These are phyloP conservation scores for Ernsta delagoae DNA, from an alignment of 2,888 invertebrate genomes.

Conservation along the genomic window DNA sequence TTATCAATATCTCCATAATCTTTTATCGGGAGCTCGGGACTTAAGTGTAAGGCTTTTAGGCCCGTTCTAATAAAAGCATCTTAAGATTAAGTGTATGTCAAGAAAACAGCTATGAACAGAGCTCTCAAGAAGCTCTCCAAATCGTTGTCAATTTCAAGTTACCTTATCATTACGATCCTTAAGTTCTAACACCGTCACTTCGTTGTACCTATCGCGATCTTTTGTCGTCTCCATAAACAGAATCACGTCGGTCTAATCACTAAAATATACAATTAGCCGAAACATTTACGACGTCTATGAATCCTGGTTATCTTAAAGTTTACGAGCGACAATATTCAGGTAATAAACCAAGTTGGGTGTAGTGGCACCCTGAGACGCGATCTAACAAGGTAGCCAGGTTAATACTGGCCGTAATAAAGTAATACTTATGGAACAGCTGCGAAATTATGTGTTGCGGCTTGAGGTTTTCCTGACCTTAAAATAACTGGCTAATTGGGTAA, in stretches of 20 bases:
- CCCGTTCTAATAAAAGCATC: no score
- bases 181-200: no score
- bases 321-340: conserved; percentile 33
- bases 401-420: not conserved
- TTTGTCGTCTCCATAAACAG: not conserved
- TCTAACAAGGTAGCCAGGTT: not conserved
- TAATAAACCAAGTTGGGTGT: conserved; percentile 25
- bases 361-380: conserved; percentile 26
- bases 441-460: not conserved
- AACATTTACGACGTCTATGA: conserved; percentile 29
- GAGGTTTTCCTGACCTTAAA: no score
- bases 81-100: no score
- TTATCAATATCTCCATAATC: no score
- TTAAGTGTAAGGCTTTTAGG: no score
- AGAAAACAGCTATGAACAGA: no score
- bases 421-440: not conserved
- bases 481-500: not conserved
- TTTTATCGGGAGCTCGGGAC: no score
- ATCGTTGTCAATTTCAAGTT: no score
- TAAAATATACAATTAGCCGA: conserved; percentile 21
- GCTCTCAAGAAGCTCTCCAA: no score
- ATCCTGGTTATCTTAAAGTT: conserved; percentile 28
- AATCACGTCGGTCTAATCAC: not conserved
- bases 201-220: no score
- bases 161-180: no score